Base-by-base conservation (phyloP, 1,140 invertebrate genomes). In the Sinonovacula constricta region DNA sequence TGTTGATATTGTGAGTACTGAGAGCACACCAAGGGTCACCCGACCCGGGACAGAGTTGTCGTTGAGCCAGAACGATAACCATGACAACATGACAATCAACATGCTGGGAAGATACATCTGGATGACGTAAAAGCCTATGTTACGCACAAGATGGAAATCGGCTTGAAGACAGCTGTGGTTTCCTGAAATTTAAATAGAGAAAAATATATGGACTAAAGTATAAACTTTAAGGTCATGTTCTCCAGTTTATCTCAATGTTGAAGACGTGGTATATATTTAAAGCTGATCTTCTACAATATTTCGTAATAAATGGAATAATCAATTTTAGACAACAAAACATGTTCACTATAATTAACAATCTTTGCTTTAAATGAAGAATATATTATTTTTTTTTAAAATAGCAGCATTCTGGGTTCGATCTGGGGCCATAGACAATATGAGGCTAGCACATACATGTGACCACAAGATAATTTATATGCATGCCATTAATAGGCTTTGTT, bases 21-120 rank as follows among this genome's bases (percentile, higher is more conserved):
- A 88, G 31, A 90, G 83, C 0, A 90, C 87, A 18, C 88, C 88
- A 1, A 90, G 82, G 1, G 88, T 87, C 49, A 90, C 85, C 22
- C 88, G 70, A 33, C 84, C 88, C 1, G 88, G 88, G 2, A 90
- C 87, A 0, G 88, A 88, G 78, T 88, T 87, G 36, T 86, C 86
- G 66, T 87, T 88, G 3, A 90, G 77, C 87, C 87, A 90, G 82
- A 90, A 90, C 10, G 88, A 90, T 24, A 90, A 80, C 88, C 88
- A 90, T 7, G 88, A 90, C 18, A 90, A 62, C 84, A 87, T 87
- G n/a, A 90, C 88, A 53, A 90, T 88, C 0, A 90, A 83, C 26
- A 88, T 75, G 65, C 85, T 88, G 18, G 88, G 88, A 26, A 90
- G 82, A 80, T 90, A 90, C 85, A 88, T 88, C 76, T 90, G 88